Evolutionary conservation across 2,797 vertebrate species (phyloP).

Genomic region (Cirrhinus mrigala): DNA sequence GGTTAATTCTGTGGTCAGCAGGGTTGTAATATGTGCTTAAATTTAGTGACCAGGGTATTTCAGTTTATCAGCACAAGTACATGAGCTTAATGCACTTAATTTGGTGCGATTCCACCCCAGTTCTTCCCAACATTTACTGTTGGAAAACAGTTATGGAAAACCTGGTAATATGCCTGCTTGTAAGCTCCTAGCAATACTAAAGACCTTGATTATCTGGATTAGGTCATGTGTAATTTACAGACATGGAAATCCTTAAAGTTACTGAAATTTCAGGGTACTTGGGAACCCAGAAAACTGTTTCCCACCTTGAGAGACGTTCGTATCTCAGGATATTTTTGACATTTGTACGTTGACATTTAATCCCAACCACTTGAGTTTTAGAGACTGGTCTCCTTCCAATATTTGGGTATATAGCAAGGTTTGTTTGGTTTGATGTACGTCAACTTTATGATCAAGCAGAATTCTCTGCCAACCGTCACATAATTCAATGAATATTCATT

Average conservation of each 20-base stretch:
- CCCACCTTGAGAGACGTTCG: neutral
- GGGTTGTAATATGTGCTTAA: neutral
- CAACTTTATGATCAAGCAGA: constrained; percentile 10
- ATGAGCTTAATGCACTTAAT: no score
- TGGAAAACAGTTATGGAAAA: neutral
- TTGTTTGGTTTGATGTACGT: neutral
- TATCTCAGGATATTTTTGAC: neutral
- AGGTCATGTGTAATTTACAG: neutral
- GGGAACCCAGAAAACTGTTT: neutral
- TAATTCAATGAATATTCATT: constrained; percentile 36
- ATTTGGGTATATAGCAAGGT: neutral
- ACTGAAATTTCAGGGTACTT: neutral
- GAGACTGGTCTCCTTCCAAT: neutral
- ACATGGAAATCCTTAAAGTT: neutral
- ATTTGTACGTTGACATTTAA: neutral
- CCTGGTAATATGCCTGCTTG: neutral
- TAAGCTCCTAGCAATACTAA: no score
- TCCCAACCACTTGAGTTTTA: neutral
- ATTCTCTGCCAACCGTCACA: constrained; percentile 11
- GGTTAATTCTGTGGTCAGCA: neutral
- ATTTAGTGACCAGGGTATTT: neutral
- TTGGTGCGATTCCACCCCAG: no score
- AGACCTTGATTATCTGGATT: neutral
- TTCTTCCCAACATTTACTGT: neutral
- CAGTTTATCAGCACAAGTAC: no score